Percentiles rank a stretch among this genome's conserved stretches.
These are phyloP conservation scores for Tapera naevia DNA, from an alignment of 2,797 vertebrate genomes.

Conservation along the genomic window DNA sequence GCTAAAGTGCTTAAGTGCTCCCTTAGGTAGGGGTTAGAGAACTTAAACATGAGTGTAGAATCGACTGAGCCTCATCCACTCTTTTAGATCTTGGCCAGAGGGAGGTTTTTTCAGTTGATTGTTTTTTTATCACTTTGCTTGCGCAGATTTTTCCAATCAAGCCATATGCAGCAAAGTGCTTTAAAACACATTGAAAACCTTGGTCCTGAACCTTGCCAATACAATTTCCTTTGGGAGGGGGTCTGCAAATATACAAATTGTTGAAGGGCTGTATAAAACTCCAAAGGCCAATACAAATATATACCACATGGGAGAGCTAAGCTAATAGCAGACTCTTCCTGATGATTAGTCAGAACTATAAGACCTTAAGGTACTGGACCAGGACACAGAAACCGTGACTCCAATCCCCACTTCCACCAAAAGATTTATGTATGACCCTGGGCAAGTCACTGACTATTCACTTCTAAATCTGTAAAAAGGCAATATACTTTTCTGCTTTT, in stretches of 20 bases:
- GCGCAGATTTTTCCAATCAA: background rate
- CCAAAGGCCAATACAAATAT: background rate
- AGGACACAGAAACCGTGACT: background rate
- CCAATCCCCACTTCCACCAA: background rate
- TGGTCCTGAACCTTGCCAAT: background rate
- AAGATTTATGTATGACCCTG: background rate
- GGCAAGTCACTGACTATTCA: background rate
- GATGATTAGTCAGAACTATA: background rate
- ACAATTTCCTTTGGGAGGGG: background rate
- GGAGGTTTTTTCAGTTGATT: conserved; percentile 13
- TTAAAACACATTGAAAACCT: background rate
- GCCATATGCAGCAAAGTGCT: background rate
- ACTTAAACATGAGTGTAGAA: background rate
- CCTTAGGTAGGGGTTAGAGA: conserved; percentile 6
- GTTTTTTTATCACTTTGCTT: conserved; percentile 6
- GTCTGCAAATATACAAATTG: background rate
- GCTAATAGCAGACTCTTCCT: background rate
- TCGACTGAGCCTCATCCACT: background rate
- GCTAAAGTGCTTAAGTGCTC: conserved; percentile 52
- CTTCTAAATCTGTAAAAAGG: background rate
- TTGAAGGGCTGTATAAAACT: background rate
- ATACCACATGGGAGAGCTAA: background rate
- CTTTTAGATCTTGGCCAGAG: background rate
- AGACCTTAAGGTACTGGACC: background rate
- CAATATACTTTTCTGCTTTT: background rate